Conservation (phyloP, 2,113 vertebrate species). For the Syrmaticus mikado region DNA sequence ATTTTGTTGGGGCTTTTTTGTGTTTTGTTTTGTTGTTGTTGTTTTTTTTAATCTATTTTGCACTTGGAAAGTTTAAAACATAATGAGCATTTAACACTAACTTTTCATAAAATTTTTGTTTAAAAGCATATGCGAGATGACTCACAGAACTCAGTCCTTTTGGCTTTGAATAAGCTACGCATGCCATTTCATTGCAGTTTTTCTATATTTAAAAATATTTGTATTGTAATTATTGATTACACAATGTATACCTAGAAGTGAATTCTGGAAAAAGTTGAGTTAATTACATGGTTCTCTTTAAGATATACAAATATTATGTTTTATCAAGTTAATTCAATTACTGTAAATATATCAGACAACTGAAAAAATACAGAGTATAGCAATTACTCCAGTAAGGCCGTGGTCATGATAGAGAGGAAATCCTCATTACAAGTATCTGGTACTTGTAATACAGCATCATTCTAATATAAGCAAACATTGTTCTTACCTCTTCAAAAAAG, state of each 20-base stretch:
- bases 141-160: not conserved
- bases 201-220: not conserved
- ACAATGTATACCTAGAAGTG: not conserved
- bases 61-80: not conserved
- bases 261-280: slow-evolving; percentile 9
- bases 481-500: not conserved
- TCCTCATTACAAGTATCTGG: slow-evolving; percentile 21
- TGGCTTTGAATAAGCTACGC: not conserved
- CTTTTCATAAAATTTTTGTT: not conserved
- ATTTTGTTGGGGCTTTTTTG: not conserved
- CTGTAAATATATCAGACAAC: not conserved
- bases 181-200: not conserved
- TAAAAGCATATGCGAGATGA: not conserved
- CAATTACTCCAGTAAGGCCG: not conserved
- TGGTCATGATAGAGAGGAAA: slow-evolving; percentile 9
- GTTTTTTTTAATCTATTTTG: not conserved
- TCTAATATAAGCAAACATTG: not conserved
- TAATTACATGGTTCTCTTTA: not conserved
- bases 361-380: not conserved
- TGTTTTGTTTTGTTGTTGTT: not conserved
- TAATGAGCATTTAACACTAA: not conserved
- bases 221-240: not conserved
- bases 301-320: not conserved
- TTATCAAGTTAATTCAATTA: slow-evolving; percentile 21
- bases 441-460: slow-evolving; percentile 16